Base-by-base conservation (phyloP, 2,797 vertebrate genomes). In the Brotula barbata region DNA sequence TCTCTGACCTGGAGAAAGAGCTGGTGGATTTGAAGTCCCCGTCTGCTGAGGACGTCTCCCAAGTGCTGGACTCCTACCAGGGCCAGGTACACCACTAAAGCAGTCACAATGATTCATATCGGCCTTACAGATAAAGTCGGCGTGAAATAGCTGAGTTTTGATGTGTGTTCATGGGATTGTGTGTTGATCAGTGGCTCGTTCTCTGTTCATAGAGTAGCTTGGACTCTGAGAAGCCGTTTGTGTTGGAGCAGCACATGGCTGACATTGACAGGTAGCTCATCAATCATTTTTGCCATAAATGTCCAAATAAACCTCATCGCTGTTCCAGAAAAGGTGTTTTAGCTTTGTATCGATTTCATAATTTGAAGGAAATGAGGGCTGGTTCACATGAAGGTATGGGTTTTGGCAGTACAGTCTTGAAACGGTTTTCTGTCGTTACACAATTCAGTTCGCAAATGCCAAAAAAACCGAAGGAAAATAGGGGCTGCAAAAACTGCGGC, bases 1-100 rank as follows among this genome's bases (percentile, higher is more conserved):
- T 98, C 22, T 45, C 77, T n/a, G 89, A 89, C 25, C 89, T 99
- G 68, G 93, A 98, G 87, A 91, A 94, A 76, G 93, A 94, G 66
- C 88, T 99, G 50, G 82, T 92, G 78, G 81, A 90, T 39, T 50
- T 98, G 82, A 94, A 91, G 74, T 91, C 91, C 53, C 93, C 94
- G 31, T 94, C 95, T 28, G 82, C 69, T 77, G 89, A 91, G 57
- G 88, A 92, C 5, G 60, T 99, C 69, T 89, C 89, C 21, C 83
- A 82, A 55, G 70, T 98, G 43, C 53, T 99, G 19, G 90, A 94
- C 36, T 87, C 83, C 8, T 97, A 94, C 75, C 95, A 98, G 4
- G 49, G 47, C 19, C 85, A 95, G 95, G 97, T 98, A 80, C 36
- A 67, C 55, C 49, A 20, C 5, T 6, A 17, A 8, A 20, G 12